These are phyloP conservation scores for Siderastrea radians DNA, from an alignment of 92 coral and sea anemone genomes.

Conservation along the genomic window DNA sequence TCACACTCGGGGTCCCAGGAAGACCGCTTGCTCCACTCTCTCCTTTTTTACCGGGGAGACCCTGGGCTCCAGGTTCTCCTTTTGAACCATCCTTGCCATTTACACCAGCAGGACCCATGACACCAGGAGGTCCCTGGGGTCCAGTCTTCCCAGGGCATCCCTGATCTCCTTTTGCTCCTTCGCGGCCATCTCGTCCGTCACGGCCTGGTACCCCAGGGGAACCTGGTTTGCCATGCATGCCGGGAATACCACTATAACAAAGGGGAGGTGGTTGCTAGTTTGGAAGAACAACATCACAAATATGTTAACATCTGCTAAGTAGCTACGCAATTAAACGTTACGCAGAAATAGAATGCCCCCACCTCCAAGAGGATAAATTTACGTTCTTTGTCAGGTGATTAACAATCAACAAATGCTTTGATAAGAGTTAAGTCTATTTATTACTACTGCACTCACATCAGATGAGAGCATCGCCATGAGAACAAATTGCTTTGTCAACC, in stretches of 20 bases:
- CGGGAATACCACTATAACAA: neutral
- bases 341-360: too few species aligned
- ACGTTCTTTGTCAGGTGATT: too few species aligned
- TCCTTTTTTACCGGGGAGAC: conserved; percentile 7
- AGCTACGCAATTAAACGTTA: too few species aligned
- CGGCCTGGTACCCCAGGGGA: conserved; percentile 10
- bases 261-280: neutral
- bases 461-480: too few species aligned
- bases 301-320: too few species aligned
- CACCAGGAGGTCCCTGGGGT: conserved; percentile 10
- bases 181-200: conserved; percentile 7
- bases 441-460: too few species aligned
- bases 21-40: neutral
- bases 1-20: neutral
- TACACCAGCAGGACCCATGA: neutral
- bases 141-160: neutral
- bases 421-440: too few species aligned
- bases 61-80: conserved; percentile 10
- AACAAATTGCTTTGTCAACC: too few species aligned
- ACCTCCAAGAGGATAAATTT: too few species aligned
- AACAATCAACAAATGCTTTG: too few species aligned
- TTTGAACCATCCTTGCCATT: conserved; percentile 12
- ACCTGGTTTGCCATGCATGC: conserved; percentile 2
- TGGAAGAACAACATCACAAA: neutral
- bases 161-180: neutral